Evolutionary conservation across 2,797 vertebrate genomes (phyloP).

Genomic region (Arrhamphus sclerolepis): DNA sequence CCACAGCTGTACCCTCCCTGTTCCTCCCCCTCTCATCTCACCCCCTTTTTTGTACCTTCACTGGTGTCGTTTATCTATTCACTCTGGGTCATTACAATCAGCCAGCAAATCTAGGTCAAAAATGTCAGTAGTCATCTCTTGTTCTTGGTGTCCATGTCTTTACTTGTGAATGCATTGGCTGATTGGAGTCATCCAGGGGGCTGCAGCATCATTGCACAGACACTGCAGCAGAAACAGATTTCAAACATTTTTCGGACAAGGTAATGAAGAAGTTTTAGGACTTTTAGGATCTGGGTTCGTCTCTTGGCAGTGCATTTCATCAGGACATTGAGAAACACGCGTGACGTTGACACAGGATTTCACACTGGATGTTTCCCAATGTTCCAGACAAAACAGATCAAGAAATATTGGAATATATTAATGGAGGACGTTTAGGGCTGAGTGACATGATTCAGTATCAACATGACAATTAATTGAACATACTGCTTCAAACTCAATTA

Average conservation of each 20-base stretch:
- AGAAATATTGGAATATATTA: background rate
- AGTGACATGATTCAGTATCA: no score
- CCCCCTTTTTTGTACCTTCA: slow-evolving; percentile 31
- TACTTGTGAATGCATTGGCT: slow-evolving; percentile 45
- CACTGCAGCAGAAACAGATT: slow-evolving; percentile 34
- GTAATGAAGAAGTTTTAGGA: background rate
- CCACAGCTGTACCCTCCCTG: slow-evolving; percentile 61
- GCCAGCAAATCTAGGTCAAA: background rate
- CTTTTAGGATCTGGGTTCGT: no score
- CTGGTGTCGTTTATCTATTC: slow-evolving; percentile 38
- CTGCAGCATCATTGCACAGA: slow-evolving; percentile 46
- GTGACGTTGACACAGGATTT: slow-evolving; percentile 33
- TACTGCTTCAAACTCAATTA: no score
- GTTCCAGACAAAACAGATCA: slow-evolving; percentile 27
- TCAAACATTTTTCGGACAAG: background rate
- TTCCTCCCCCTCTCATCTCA: slow-evolving; percentile 42
- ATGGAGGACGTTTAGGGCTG: no score
- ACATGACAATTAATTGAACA: no score
- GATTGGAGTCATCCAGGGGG: slow-evolving; percentile 34
- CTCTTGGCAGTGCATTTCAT: slow-evolving; percentile 2
- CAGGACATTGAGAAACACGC: slow-evolving; percentile 54
- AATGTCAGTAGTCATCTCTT: slow-evolving; percentile 27
- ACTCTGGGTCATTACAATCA: slow-evolving; percentile 17
- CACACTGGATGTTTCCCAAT: slow-evolving; percentile 45
- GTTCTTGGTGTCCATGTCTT: slow-evolving; percentile 21